A percentile compares a stretch with the other conserved stretches of the same genome.
phyloP scores from a whole-genome alignment of 2,888 invertebrate genomes.

The Macropis europaea region DNA sequence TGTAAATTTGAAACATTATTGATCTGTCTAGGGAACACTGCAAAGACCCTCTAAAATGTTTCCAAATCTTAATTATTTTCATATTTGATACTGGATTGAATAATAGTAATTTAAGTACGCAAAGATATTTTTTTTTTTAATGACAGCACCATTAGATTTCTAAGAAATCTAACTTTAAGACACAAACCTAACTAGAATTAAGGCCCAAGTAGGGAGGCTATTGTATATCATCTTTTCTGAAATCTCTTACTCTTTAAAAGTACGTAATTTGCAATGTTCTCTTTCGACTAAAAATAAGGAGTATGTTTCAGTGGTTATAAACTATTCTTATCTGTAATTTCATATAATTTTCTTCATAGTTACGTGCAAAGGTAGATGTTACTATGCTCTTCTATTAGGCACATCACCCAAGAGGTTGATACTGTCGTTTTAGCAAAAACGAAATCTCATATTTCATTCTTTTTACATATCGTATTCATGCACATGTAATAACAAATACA shows the following conservation, averaged over 20 bases:
- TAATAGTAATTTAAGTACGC: not conserved
- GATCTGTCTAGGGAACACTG: constrained; percentile 32
- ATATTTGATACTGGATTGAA: not conserved
- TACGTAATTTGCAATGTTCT: constrained; percentile 20
- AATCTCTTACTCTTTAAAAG: not conserved
- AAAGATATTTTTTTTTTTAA: no score
- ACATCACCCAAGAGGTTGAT: constrained; percentile 32
- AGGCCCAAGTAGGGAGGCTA: no score
- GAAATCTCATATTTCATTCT: constrained; percentile 4
- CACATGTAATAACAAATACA: constrained; percentile 22
- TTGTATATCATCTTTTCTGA: not conserved
- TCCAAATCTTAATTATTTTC: not conserved
- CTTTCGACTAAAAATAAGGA: constrained; percentile 2
- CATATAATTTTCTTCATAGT: not conserved
- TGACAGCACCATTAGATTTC: no score
- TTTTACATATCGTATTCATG: not conserved
- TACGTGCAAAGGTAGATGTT: constrained; percentile 18
- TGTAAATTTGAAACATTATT: constrained; percentile 1
- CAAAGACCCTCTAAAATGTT: not conserved
- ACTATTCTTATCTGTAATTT: constrained; percentile 22
- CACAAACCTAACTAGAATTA: no score
- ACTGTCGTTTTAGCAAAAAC: constrained; percentile 17
- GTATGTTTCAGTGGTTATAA: not conserved
- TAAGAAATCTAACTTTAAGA: no score
- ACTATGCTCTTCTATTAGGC: constrained; percentile 29